Evolutionary conservation across 2,797 vertebrate genomes (phyloP), one percentile per base, ranked within the genome.

Genomic region (Paramormyrops hopkinsi): DNA sequence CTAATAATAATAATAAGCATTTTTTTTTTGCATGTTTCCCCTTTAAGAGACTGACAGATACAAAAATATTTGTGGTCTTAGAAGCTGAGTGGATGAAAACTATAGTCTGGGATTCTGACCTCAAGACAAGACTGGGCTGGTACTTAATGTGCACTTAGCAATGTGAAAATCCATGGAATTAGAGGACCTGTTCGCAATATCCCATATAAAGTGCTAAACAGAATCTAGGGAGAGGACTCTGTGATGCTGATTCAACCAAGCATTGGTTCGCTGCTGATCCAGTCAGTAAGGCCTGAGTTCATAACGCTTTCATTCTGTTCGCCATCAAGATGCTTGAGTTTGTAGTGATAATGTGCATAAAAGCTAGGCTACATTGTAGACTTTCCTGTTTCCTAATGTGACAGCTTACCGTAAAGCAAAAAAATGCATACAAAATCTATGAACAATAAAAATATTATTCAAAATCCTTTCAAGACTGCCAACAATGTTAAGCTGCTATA

Each of bases 121-220:
- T 89, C 79, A 88, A 88, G 85, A 50, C 59, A 91, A 89, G 65
- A 89, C 89, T 88, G 50, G 33, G 86, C 90, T 73, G 54, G 84
- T 54, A 83, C 22, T 25, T 76, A 84, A 8, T 22, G 84, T 48
- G 86, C 76, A 84, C 89, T 62, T 51, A 91, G 90, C 88, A 90
- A 90, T 90, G 90, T 88, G 90, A 92, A 89, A 56, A 56, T 14
- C 50, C 3, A 1, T 12, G 22, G 59, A 65, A 19, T 46, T 12
- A 46, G 4, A 65, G 29, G 87, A 25, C 65, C 87, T 50, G 53
- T 9, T 25, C 33, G 22, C 22, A 19, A 12, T 53, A 62, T 9
- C 59, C 5, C 41, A 22, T 48, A 22, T 33, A 59, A 29, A 29
- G 11, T 37, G 62, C 59, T 84, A 41, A 79, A 41, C 48, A n/a